A percentile compares a stretch with the other conserved stretches of the same genome.
These are phyloP conservation scores for Hylomyscus alleni DNA, from an alignment of 2,797 vertebrate genomes.

Conservation along the genomic window DNA sequence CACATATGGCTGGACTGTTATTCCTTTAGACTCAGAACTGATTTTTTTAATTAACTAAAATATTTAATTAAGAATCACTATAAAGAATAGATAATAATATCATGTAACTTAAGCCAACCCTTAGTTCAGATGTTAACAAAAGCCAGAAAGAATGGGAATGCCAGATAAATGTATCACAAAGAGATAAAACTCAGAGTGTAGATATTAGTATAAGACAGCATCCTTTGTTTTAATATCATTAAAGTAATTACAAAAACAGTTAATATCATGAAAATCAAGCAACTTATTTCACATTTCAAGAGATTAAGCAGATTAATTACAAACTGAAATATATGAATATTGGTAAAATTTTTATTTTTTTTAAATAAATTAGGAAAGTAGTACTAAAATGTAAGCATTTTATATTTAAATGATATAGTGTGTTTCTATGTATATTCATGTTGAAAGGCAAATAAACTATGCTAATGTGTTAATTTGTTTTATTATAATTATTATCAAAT, in stretches of 20 bases:
- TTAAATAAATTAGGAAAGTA: neutral
- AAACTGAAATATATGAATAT: neutral
- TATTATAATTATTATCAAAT: neutral
- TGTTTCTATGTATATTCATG: neutral
- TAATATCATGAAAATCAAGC: neutral
- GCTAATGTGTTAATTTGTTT: neutral
- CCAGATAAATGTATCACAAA: neutral
- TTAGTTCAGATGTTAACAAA: neutral
- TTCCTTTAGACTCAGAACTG: neutral
- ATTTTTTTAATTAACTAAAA: conserved; percentile 1
- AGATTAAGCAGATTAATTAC: neutral
- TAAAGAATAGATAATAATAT: neutral
- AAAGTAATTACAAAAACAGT: neutral
- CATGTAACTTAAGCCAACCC: neutral
- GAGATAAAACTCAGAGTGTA: neutral
- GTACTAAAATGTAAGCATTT: neutral
- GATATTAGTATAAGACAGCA: neutral
- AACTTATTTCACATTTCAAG: neutral
- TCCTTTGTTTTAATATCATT: neutral
- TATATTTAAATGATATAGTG: neutral
- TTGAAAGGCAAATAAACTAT: neutral
- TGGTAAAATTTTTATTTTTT: neutral
- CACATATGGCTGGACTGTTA: neutral
- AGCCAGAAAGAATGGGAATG: neutral
- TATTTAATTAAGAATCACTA: conserved; percentile 25